phyloP scores from a whole-genome alignment of 2,888 invertebrate genomes.

The Sinopyrophorus schimmeli region DNA sequence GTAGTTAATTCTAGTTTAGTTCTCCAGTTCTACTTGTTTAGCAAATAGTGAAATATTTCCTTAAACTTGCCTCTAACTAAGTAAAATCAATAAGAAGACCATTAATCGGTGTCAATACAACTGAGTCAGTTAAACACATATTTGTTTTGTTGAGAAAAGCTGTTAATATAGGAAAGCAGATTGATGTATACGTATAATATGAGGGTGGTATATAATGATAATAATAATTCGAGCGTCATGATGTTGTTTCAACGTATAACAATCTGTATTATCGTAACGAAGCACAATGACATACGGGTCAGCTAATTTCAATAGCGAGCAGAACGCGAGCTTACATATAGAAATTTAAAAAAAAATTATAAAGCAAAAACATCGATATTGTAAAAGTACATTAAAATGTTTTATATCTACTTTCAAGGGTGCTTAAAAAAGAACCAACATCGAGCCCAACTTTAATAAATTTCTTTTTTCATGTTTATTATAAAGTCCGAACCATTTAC shows the following conservation, averaged over 20 bases:
- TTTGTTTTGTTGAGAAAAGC: slow-evolving; percentile 13
- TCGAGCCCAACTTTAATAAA: too few relatives aligned
- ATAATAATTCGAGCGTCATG: slow-evolving; percentile 11
- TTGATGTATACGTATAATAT: slow-evolving; percentile 13
- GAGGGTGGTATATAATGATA: slow-evolving; percentile 10
- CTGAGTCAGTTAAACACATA: slow-evolving; percentile 16
- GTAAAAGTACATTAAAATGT: slow-evolving; percentile 5
- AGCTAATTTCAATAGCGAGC: slow-evolving; percentile 18
- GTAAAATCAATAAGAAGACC: slow-evolving; percentile 5
- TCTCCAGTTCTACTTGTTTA: slow-evolving; percentile 2
- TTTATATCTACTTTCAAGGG: slow-evolving; percentile 6
- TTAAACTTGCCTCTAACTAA: not conserved
- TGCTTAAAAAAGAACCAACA: too few relatives aligned
- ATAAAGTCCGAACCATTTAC: too few relatives aligned
- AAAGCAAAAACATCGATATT: slow-evolving; percentile 4
- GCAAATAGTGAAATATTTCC: slow-evolving; percentile 9
- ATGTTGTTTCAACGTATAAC: not conserved
- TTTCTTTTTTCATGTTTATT: too few relatives aligned
- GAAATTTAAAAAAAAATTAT: not conserved
- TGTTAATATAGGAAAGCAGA: slow-evolving; percentile 11
- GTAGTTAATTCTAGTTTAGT: slow-evolving; percentile 5
- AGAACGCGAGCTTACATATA: not conserved
- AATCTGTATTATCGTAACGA: slow-evolving; percentile 1
- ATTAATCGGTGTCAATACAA: slow-evolving; percentile 16
- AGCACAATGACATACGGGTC: slow-evolving; percentile 14